A percentile compares a stretch with the other conserved stretches of the same genome.
These are phyloP conservation scores for Sebastes schlegelii DNA, from an alignment of 2,113 vertebrate species.

Conservation along the genomic window DNA sequence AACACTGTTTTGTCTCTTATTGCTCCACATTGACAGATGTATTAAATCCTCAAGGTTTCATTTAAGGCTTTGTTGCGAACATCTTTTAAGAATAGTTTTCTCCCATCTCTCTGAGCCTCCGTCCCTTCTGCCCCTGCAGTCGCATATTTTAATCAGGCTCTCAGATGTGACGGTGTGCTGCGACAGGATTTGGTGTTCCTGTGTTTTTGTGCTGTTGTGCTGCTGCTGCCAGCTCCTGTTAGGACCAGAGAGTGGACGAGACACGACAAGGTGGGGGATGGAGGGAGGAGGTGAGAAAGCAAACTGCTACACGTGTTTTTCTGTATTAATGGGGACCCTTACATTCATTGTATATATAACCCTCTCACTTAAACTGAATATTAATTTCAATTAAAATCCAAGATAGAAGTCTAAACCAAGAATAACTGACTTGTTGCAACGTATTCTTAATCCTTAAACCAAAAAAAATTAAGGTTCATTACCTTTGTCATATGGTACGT, in stretches of 20 bases:
- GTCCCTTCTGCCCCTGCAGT: not conserved
- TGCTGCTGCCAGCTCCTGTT: conserved; percentile 25
- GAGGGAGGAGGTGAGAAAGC: not conserved
- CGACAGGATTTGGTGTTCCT: conserved; percentile 5
- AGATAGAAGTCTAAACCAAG: not conserved
- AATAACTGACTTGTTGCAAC: not conserved
- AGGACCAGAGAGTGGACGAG: conserved; percentile 1
- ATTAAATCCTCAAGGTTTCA: not conserved
- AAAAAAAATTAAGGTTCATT: no score
- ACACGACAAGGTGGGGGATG: conserved; percentile 11
- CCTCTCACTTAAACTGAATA: not conserved
- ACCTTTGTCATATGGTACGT: no score
- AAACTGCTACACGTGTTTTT: not conserved
- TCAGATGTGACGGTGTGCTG: conserved; percentile 20
- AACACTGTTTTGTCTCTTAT: no score
- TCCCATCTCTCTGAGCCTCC: not conserved
- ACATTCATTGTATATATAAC: not conserved
- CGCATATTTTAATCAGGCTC: conserved; percentile 6
- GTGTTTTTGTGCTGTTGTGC: conserved; percentile 19
- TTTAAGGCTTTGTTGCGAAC: not conserved
- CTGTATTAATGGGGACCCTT: not conserved
- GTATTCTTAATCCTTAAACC: no score
- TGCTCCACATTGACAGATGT: no score
- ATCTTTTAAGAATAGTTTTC: not conserved
- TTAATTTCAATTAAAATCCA: not conserved